Evolutionary conservation across 2,888 invertebrate species (phyloP).

Genomic region (Andricus curvator): DNA sequence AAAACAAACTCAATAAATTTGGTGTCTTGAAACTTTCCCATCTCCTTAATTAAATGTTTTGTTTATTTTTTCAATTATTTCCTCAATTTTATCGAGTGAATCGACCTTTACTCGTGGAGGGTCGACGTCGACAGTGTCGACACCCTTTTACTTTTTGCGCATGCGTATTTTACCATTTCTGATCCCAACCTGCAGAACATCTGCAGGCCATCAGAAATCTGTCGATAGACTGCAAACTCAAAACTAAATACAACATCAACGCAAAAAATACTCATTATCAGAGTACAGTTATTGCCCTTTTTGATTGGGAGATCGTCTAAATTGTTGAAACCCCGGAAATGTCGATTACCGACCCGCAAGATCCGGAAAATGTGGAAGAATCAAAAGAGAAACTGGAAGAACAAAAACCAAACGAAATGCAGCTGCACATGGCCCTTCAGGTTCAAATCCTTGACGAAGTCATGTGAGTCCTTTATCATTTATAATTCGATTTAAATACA

Average conservation of each 20-base stretch:
- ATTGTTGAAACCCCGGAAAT: background rate
- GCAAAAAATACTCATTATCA: background rate
- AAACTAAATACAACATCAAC: background rate
- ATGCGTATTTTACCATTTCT: background rate
- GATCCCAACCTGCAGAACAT: conserved; percentile 25
- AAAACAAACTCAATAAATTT: no score
- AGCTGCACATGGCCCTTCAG: conserved; percentile 27
- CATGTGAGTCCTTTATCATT: conserved; percentile 6
- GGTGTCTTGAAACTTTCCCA: no score
- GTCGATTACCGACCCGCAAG: conserved; percentile 12
- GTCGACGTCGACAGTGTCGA: conserved; percentile 13
- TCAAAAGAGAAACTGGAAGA: background rate
- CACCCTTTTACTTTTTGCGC: conserved; percentile 20
- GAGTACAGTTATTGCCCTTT: background rate
- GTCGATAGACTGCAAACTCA: background rate
- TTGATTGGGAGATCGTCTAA: background rate
- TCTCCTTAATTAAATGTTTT: background rate
- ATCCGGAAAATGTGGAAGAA: conserved; percentile 15
- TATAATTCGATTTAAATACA: background rate
- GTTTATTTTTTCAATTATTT: background rate
- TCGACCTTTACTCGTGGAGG: conserved; percentile 5
- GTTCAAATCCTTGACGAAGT: conserved; percentile 31
- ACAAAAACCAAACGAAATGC: conserved; percentile 14
- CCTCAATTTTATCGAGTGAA: background rate
- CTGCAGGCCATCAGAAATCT: background rate